Percentiles rank a stretch among this genome's conserved stretches.
phyloP scores from a whole-genome alignment of 2,797 vertebrate genomes.

The Cuniculus paca region DNA sequence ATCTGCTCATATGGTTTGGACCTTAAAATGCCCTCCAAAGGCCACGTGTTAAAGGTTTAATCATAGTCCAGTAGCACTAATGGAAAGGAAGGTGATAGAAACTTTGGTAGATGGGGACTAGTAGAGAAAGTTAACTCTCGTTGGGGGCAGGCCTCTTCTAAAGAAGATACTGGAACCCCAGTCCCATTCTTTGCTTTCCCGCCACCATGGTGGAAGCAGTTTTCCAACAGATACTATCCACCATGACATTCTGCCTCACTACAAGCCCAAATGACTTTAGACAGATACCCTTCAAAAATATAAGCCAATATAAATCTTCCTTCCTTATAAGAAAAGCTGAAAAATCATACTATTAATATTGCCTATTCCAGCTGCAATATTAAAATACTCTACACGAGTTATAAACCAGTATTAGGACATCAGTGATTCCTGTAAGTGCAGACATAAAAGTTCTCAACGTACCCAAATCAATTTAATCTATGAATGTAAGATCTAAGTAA shows the following conservation, averaged over 20 bases:
- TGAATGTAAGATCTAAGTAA: background rate
- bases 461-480: background rate
- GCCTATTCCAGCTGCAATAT: background rate
- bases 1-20: background rate
- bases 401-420: background rate
- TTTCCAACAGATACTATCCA: background rate
- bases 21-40: background rate
- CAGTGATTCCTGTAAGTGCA: background rate
- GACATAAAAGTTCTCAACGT: constrained; percentile 3
- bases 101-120: background rate
- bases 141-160: background rate
- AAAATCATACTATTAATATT: background rate
- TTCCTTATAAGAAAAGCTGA: background rate
- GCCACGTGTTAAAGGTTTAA: background rate
- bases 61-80: background rate
- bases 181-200: background rate
- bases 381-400: background rate
- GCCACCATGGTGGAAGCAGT: background rate
- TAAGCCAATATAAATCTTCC: background rate
- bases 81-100: background rate
- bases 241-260: background rate
- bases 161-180: background rate
- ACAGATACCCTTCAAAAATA: background rate
- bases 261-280: background rate
- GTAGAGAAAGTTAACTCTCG: background rate